These are phyloP conservation scores for Monopterus albus DNA, from an alignment of 2,113 vertebrate species.

Conservation along the genomic window DNA sequence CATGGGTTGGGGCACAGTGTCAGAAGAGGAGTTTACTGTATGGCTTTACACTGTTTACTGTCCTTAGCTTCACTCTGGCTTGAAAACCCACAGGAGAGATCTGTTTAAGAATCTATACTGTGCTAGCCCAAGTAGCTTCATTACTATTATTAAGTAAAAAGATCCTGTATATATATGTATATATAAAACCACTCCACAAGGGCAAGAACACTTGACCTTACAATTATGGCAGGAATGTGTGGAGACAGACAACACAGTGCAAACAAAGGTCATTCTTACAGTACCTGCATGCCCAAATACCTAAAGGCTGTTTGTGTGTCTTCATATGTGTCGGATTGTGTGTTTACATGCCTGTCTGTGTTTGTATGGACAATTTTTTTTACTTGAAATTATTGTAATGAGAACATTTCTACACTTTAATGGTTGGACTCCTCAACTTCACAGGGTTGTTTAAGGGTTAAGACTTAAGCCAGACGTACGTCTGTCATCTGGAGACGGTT, in stretches of 20 bases:
- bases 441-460: too few relatives aligned
- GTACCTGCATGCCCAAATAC: slow-evolving; percentile 25
- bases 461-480: too few relatives aligned
- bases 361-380: neutral
- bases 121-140: neutral
- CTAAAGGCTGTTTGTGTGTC: slow-evolving; percentile 2
- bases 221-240: slow-evolving; percentile 65
- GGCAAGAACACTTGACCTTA: neutral
- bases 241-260: slow-evolving; percentile 33
- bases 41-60: slow-evolving; percentile 32
- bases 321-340: neutral
- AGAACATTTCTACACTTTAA: too few relatives aligned
- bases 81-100: neutral
- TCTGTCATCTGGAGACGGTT: too few relatives aligned
- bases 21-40: slow-evolving; percentile 55
- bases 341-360: neutral
- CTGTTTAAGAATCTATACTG: neutral
- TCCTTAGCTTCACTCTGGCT: neutral
- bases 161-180: too few relatives aligned
- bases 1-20: slow-evolving; percentile 59
- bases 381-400: too few relatives aligned
- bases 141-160: neutral
- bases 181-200: neutral
- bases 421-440: too few relatives aligned
- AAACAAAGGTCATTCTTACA: slow-evolving; percentile 35